Evolutionary conservation across 2,113 vertebrate genomes (phyloP).

Genomic region (Vimba vimba): DNA sequence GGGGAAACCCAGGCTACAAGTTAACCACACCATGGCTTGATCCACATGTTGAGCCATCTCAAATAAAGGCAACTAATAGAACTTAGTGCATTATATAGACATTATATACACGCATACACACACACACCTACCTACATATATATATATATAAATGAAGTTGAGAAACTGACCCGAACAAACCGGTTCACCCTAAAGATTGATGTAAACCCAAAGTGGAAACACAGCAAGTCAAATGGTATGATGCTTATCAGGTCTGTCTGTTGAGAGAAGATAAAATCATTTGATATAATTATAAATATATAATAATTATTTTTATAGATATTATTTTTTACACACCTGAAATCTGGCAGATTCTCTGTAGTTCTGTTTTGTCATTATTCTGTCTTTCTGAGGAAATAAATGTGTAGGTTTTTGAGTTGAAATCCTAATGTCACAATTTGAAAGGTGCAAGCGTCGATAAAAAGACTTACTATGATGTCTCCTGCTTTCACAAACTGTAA

Average conservation of each 20-base stretch:
- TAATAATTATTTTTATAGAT: too few relatives aligned
- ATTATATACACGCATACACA: too few relatives aligned
- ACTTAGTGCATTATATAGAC: too few relatives aligned
- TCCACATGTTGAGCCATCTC: too few relatives aligned
- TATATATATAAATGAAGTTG: not conserved
- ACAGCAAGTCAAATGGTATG: constrained; percentile 85
- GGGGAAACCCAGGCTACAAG: too few relatives aligned
- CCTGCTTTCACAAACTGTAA: constrained; percentile 86
- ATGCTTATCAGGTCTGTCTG: constrained; percentile 83
- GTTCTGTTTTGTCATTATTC: constrained; percentile 72
- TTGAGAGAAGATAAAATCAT: constrained; percentile 22
- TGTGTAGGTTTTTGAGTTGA: not conserved
- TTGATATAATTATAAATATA: too few relatives aligned
- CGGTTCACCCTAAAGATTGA: constrained; percentile 84
- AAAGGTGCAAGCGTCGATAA: not conserved
- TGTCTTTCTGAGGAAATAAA: constrained; percentile 70
- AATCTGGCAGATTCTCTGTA: constrained; percentile 76
- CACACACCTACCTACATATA: too few relatives aligned
- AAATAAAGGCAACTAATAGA: too few relatives aligned
- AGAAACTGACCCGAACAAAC: constrained; percentile 81
- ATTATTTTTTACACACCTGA: constrained; percentile 63
- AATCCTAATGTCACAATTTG: not conserved
- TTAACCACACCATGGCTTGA: too few relatives aligned
- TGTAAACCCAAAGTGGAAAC: constrained; percentile 80
- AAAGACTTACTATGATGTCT: constrained; percentile 84